Evolutionary conservation across 2,888 invertebrate species (phyloP).

Genomic region (Timema cristinae): DNA sequence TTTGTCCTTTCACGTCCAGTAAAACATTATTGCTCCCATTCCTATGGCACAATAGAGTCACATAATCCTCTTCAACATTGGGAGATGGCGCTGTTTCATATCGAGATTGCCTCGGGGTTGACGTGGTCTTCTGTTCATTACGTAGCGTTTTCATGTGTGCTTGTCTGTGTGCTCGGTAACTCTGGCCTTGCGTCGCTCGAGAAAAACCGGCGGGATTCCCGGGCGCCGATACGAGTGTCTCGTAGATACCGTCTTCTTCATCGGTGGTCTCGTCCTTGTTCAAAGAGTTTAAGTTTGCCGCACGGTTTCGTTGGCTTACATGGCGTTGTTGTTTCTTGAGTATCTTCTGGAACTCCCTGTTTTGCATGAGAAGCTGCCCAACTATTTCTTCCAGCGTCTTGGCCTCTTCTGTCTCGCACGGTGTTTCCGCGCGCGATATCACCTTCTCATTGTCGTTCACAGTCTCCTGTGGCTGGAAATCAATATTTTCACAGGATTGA

Average conservation of each 20-base stretch:
- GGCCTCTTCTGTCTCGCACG: constrained; percentile 39
- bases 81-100: neutral
- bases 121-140: constrained; percentile 28
- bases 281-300: constrained; percentile 39
- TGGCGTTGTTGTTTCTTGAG: constrained; percentile 68
- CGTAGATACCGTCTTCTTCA: constrained; percentile 33
- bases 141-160: constrained; percentile 31
- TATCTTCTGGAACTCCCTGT: constrained; percentile 74
- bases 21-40: constrained; percentile 44
- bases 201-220: constrained; percentile 1
- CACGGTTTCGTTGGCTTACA: constrained; percentile 52
- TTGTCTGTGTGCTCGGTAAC: constrained; percentile 29
- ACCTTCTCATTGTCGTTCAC: constrained; percentile 8
- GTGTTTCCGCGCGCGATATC: neutral
- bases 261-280: constrained; percentile 36
- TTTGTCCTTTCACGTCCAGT: constrained; percentile 5
- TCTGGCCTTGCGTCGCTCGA: constrained; percentile 13
- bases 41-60: constrained; percentile 25
- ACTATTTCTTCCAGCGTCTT: constrained; percentile 73
- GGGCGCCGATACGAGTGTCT: constrained; percentile 20
- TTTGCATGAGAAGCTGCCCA: constrained; percentile 76
- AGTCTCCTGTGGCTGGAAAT: constrained; percentile 1
- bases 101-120: neutral
- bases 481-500: neutral
- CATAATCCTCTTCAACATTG: constrained; percentile 23